Conservation (phyloP, 1,140 invertebrate species). For the Heliconius eleuchia region DNA sequence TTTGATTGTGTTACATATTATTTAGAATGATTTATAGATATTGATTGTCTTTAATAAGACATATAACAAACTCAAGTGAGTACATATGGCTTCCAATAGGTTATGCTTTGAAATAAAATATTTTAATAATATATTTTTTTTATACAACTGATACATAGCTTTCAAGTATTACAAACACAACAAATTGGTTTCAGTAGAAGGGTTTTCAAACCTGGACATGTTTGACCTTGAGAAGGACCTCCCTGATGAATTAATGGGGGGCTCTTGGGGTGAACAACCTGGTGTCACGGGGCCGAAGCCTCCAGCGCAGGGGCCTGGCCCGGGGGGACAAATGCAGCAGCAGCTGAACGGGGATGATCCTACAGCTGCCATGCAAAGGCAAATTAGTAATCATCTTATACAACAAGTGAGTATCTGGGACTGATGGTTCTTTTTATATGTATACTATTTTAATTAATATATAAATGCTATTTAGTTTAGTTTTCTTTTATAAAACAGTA, state of each 20-base stretch:
- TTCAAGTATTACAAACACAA: conserved; percentile 15
- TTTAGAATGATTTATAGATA: conserved; percentile 4
- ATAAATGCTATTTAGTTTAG: too few species aligned
- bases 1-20: conserved; percentile 6
- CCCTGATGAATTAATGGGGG: conserved; percentile 93
- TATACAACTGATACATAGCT: not conserved
- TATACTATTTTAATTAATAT: too few species aligned
- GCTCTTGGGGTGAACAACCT: conserved; percentile 86
- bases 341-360: conserved; percentile 86
- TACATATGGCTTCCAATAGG: conserved; percentile 6
- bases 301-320: conserved; percentile 88
- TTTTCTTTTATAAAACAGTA: too few species aligned
- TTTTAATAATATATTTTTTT: not conserved
- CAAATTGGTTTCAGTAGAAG: conserved; percentile 80
- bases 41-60: not conserved
- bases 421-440: conserved; percentile 34
- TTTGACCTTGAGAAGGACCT: conserved; percentile 95
- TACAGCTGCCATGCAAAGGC: conserved; percentile 82
- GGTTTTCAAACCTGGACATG: conserved; percentile 90
- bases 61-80: conserved; percentile 3
- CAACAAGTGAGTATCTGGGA: conserved; percentile 82
- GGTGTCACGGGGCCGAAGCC: conserved; percentile 85
- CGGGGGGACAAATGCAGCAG: conserved; percentile 82
- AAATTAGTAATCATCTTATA: conserved; percentile 85
- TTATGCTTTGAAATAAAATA: conserved; percentile 1